Evolutionary conservation across 64 coral and sea anemone genomes (phyloP).

Genomic region (Montipora foliosa): DNA sequence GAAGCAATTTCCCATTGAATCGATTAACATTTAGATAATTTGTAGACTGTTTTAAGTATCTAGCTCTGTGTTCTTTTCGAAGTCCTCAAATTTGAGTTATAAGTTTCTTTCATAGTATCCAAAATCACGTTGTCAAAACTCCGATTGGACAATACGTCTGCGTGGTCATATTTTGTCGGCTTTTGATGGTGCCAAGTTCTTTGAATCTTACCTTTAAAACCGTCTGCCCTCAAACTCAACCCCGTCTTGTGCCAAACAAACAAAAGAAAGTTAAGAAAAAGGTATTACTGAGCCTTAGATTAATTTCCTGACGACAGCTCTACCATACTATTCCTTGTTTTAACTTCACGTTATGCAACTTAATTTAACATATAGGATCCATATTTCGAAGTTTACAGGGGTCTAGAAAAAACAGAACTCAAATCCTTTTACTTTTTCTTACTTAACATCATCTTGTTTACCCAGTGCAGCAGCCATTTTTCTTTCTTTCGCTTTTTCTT

Average conservation of each 20-base stretch:
- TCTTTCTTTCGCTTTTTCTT: constrained; percentile 15
- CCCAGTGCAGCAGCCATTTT: constrained; percentile 39
- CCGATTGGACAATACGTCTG: neutral
- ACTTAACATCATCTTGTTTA: constrained; percentile 52
- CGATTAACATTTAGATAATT: neutral
- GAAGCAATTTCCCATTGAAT: neutral
- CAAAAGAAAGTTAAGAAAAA: neutral
- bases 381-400: no score
- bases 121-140: neutral
- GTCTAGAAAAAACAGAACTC: neutral
- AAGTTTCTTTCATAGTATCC: no score
- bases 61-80: neutral
- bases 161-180: neutral
- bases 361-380: no score
- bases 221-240: constrained; percentile 6
- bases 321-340: neutral
- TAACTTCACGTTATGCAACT: no score
- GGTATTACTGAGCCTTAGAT: neutral
- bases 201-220: neutral
- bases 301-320: constrained; percentile 33
- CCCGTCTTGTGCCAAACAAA: constrained; percentile 32
- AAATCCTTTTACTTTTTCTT: neutral
- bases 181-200: neutral
- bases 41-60: neutral
- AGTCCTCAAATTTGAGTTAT: neutral